These are phyloP conservation scores for Timema podura DNA, from an alignment of 2,888 invertebrate genomes.

Conservation along the genomic window DNA sequence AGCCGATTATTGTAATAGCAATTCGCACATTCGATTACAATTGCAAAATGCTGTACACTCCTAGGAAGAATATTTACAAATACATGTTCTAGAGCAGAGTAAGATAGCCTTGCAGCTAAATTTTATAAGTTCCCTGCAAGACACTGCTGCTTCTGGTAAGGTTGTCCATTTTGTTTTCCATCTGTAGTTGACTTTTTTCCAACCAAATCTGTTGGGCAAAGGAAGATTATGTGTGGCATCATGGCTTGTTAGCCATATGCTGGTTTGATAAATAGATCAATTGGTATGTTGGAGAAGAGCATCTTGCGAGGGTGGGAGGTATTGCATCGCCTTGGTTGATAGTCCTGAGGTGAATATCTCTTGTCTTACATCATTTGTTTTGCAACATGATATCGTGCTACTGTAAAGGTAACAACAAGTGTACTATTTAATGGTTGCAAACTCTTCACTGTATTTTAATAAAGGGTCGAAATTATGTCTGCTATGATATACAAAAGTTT, in stretches of 20 bases:
- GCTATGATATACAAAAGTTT: background rate
- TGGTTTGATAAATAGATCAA: constrained; percentile 4
- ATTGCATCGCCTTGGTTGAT: constrained; percentile 1
- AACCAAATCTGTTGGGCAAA: background rate
- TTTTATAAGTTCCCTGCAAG: constrained; percentile 8
- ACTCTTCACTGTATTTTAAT: background rate
- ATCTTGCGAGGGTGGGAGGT: background rate
- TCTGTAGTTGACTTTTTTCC: background rate
- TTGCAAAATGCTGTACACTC: background rate
- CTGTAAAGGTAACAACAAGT: background rate
- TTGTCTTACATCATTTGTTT: background rate
- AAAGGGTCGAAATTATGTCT: background rate
- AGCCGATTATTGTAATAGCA: background rate
- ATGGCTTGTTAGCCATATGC: background rate
- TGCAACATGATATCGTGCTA: background rate
- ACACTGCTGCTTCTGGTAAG: constrained; percentile 10
- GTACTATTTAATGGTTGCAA: background rate
- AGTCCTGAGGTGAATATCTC: background rate
- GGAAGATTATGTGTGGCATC: background rate
- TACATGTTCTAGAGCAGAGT: constrained; percentile 4
- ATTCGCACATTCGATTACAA: background rate
- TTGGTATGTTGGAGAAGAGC: background rate
- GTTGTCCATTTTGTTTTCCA: constrained; percentile 9
- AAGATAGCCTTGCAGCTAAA: background rate
- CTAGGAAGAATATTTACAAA: constrained; percentile 6